Evolutionary conservation across 2,888 invertebrate species (phyloP).

Genomic region (Atrina japonica): DNA sequence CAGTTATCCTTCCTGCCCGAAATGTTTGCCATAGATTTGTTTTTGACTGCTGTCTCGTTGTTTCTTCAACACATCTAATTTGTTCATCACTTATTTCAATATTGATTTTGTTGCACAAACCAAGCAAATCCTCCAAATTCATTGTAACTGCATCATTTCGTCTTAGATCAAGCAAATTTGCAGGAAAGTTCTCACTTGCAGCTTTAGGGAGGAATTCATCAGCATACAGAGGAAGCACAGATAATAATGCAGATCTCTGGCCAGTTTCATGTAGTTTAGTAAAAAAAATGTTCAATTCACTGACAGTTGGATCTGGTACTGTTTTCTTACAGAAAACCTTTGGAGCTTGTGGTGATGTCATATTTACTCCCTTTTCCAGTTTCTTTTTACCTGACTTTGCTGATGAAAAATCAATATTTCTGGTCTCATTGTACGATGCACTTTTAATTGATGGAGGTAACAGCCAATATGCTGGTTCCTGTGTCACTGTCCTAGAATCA

Average conservation of each 20-base stretch:
- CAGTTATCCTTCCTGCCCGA: conserved; percentile 42
- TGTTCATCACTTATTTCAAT: conserved; percentile 11
- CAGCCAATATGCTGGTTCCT: conserved; percentile 49
- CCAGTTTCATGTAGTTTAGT: not conserved
- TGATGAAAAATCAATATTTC: conserved; percentile 30
- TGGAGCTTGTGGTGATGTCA: not conserved
- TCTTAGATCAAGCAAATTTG: not conserved
- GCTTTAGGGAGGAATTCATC: not conserved
- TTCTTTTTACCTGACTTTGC: conserved; percentile 16
- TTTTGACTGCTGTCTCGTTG: conserved; percentile 31
- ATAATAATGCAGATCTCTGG: not conserved
- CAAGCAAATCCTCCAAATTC: not conserved
- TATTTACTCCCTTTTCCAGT: not conserved
- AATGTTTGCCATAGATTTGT: conserved; percentile 35
- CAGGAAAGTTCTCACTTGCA: not conserved
- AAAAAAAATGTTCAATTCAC: not conserved
- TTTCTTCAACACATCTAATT: conserved; percentile 20
- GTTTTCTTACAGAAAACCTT: no score
- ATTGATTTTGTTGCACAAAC: not conserved
- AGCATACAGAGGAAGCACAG: not conserved
- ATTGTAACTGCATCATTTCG: not conserved
- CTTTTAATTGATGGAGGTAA: conserved; percentile 16
- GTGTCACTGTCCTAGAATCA: conserved; percentile 46
- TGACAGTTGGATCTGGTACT: not conserved
- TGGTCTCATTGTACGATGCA: conserved; percentile 26